phyloP scores from a whole-genome alignment of 2,888 invertebrate genomes.

The Amphipoea lucens region DNA sequence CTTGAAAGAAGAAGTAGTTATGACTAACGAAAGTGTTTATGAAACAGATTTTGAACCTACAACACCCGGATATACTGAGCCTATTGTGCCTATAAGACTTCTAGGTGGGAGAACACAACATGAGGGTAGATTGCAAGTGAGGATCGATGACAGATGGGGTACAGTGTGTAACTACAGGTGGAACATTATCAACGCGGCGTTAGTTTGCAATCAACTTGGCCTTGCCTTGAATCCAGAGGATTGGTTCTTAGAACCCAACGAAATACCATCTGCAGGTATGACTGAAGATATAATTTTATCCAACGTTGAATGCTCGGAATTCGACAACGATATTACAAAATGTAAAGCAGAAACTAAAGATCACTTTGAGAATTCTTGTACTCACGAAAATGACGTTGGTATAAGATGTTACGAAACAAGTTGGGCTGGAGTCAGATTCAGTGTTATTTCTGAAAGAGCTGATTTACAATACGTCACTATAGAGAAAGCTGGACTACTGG shows the following conservation, averaged over 20 bases:
- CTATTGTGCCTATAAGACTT: constrained; percentile 93
- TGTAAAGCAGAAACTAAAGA: constrained; percentile 94
- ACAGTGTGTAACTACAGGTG: constrained; percentile 99
- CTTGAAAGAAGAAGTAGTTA: constrained; percentile 93
- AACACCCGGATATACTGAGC: constrained; percentile 90
- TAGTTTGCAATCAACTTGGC: constrained; percentile 98
- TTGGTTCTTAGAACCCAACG: constrained; percentile 95
- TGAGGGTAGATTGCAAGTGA: constrained; percentile 97
- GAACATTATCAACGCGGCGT: constrained; percentile 96
- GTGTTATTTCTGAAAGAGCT: constrained; percentile 96
- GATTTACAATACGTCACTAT: constrained; percentile 96
- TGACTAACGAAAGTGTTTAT: constrained; percentile 91
- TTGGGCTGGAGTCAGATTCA: constrained; percentile 98
- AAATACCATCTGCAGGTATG: constrained; percentile 94
- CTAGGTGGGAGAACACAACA: constrained; percentile 94
- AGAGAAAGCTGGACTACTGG: constrained; percentile 97
- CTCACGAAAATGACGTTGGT: constrained; percentile 96
- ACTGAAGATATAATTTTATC: constrained; percentile 94
- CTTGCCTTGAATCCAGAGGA: constrained; percentile 97
- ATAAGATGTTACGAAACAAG: constrained; percentile 96
- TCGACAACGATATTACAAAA: constrained; percentile 96
- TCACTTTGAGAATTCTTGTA: constrained; percentile 97
- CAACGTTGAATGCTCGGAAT: constrained; percentile 97
- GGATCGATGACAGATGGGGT: constrained; percentile 97
- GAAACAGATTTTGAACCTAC: constrained; percentile 91